A percentile compares a stretch with the other conserved stretches of the same genome.
These are phyloP conservation scores for Biston stratarius DNA, from an alignment of 2,888 invertebrate genomes.

Conservation along the genomic window DNA sequence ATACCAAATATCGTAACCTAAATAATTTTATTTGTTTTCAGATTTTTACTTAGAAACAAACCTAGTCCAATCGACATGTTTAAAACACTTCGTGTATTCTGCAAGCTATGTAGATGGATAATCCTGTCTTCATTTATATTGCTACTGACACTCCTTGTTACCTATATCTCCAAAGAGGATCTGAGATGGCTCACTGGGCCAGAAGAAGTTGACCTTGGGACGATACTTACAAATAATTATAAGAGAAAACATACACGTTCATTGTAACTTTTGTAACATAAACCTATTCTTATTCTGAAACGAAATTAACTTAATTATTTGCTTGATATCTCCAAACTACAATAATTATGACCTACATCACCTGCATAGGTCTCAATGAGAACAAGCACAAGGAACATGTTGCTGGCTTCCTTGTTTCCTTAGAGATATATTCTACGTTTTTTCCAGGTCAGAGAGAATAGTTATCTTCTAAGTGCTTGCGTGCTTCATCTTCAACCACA, in stretches of 20 bases:
- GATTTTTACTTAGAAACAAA: neutral
- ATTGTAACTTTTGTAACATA: constrained; percentile 6
- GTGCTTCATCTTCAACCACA: no score
- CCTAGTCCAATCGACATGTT: neutral
- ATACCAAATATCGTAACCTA: no score
- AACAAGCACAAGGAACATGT: no score
- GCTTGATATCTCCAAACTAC: neutral
- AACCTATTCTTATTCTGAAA: neutral
- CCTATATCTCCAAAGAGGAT: constrained; percentile 60
- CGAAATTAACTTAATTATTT: neutral
- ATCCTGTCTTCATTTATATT: neutral
- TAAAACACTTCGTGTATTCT: neutral
- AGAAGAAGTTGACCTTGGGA: constrained; percentile 72
- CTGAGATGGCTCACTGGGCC: constrained; percentile 68
- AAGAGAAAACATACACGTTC: neutral
- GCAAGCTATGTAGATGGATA: constrained; percentile 13
- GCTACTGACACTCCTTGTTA: constrained; percentile 11
- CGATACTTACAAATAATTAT: constrained; percentile 49
- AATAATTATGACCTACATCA: no score
- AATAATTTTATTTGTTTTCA: neutral
- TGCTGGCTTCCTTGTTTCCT: no score
- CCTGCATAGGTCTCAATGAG: no score
- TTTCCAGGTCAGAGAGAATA: no score
- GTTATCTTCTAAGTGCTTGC: no score
- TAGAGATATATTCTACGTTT: no score